Evolutionary conservation across 1,140 invertebrate genomes (phyloP).

Genomic region (Aphidius ervi): DNA sequence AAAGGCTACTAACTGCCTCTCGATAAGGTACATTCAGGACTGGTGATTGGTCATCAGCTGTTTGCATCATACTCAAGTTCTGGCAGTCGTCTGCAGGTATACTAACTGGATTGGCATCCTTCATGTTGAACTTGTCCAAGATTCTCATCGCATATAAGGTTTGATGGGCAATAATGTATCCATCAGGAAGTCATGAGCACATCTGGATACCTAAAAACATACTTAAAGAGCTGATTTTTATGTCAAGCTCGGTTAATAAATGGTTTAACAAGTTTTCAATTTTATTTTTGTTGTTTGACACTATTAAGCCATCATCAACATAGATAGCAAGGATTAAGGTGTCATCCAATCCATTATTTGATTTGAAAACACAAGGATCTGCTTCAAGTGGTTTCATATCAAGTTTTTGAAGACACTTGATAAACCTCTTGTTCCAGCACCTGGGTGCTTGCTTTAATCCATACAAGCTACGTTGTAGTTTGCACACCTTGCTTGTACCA

Average conservation of each 20-base stretch:
- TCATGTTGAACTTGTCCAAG: constrained; percentile 17
- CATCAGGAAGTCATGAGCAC: constrained; percentile 3
- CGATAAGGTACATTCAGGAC: constrained; percentile 35
- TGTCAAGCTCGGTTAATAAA: constrained; percentile 23
- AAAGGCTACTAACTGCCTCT: constrained; percentile 35
- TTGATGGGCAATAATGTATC: constrained; percentile 29
- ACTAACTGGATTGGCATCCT: constrained; percentile 13
- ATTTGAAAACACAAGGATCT: constrained; percentile 20
- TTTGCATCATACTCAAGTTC: constrained; percentile 1
- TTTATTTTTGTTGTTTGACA: constrained; percentile 5
- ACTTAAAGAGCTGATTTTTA: constrained; percentile 18
- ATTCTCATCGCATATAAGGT: constrained; percentile 27
- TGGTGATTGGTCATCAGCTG: constrained; percentile 34
- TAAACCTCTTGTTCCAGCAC: constrained; percentile 32
- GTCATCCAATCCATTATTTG: constrained; percentile 15
- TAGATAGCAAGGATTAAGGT: constrained; percentile 22
- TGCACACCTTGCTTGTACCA: background rate
- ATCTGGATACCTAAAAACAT: constrained; percentile 30
- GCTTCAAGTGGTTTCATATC: constrained; percentile 21
- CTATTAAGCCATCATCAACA: constrained; percentile 25
- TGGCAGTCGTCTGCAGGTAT: constrained; percentile 14
- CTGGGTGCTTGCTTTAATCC: background rate
- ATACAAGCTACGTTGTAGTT: background rate
- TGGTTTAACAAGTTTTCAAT: constrained; percentile 21
- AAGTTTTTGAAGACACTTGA: constrained; percentile 10